Base-by-base conservation (phyloP, 2,888 invertebrate species). In the Caenorhabditis sp. region DNA sequence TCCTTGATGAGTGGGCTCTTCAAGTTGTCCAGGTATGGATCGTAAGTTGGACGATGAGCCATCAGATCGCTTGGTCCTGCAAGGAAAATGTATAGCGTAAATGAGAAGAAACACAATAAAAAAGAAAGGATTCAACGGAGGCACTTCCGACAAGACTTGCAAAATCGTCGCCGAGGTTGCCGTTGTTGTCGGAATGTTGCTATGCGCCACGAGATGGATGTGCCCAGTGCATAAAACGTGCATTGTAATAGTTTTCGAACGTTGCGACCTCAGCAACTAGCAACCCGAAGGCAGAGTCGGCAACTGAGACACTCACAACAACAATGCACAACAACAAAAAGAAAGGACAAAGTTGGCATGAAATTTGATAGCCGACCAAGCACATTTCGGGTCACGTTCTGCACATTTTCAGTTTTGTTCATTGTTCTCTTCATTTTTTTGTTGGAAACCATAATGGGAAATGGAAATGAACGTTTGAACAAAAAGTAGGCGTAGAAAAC, bases 1-100 rank as follows among this genome's bases (percentile, higher is more conserved):
- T 97, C 96, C 93, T 97, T 96, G 92, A 96, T 97, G 89, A 97
- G 94, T 18, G 97, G 97, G 64, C 97, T 97, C 81, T 90, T 89
- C 79, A 91, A 79, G 81, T 90, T 91, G 85, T 92, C 91, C 80
- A 92, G 79, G 68, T 92, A 91, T 26, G 92, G 92, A 74, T 92
- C 91, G 84, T 92, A 92, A 18, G 85, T 84, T 61, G 91, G 91
- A 26, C 89, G 86, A 60, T 87, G 88, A 40, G 89, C 80, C 90
- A 90, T 90, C 72, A 89, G 76, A 70, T 89, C 88, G 61, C 84
- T 76, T 53, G 70, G 61, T 61, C 79, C 74, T 82, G 56, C 18
- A 80, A 62, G 58, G 5, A 32, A 47, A 51, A 56, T 61, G 50
- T 32, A 58, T 72, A 68, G 37, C 26, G 55, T 67, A 22, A 51